Percentiles rank a stretch among this genome's conserved stretches.
Conservation (phyloP, 2,888 invertebrate genomes). For the Hemicrepidius hirtus region DNA sequence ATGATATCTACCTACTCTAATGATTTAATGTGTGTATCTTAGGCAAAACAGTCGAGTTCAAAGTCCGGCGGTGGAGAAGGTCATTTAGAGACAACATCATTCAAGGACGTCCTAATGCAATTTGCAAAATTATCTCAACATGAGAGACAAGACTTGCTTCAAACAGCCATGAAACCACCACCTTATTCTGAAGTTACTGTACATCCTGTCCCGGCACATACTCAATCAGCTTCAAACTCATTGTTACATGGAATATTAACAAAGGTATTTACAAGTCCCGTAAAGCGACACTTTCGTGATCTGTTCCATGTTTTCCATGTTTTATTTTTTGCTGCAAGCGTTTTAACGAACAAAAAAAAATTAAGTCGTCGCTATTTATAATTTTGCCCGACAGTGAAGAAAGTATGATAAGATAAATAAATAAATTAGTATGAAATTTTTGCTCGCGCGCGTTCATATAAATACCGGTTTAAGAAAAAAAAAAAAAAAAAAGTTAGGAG, state of each 20-base stretch:
- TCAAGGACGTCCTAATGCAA: conserved; percentile 85
- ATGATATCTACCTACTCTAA: no score
- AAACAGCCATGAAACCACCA: conserved; percentile 72
- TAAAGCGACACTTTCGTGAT: no score
- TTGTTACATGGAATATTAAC: conserved; percentile 86
- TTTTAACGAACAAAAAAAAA: no score
- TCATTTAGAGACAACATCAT: conserved; percentile 70
- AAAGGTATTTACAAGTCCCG: no score
- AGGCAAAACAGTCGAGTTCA: conserved; percentile 68
- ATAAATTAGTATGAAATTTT: no score
- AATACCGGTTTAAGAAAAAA: no score
- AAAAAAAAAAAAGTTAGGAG: no score
- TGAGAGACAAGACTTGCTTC: conserved; percentile 70
- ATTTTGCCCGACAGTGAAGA: neutral
- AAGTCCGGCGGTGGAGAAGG: conserved; percentile 75
- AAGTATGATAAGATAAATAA: neutral
- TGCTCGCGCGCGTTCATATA: no score
- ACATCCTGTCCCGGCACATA: conserved; percentile 77
- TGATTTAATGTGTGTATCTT: conserved; percentile 14
- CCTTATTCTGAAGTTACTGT: conserved; percentile 88
- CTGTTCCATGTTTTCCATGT: no score
- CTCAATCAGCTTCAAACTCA: conserved; percentile 76
- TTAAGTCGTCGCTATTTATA: no score
- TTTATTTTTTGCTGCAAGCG: no score
- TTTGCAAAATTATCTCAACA: conserved; percentile 79